Conservation (phyloP, 2,888 invertebrate species). For the Cataglyphis albicans region DNA sequence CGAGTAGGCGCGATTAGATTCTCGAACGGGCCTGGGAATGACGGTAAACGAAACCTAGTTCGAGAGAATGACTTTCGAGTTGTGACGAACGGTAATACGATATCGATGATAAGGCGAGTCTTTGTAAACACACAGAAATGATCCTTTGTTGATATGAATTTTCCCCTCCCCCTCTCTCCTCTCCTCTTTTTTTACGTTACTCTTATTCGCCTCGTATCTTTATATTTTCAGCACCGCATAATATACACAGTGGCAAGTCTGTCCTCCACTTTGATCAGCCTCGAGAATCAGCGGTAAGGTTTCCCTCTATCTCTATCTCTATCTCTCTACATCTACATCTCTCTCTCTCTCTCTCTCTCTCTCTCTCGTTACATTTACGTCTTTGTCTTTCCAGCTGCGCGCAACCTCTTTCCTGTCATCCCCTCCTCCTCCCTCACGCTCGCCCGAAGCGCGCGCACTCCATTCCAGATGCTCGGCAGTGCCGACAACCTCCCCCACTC, state of each 20-base stretch:
- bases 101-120: background rate
- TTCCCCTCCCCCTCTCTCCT: background rate
- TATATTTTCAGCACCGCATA: conserved; percentile 5
- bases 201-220: background rate
- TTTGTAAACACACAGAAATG: conserved; percentile 17
- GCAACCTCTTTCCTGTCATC: conserved; percentile 64
- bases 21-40: background rate
- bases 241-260: conserved; percentile 26
- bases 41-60: background rate
- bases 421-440: conserved; percentile 56
- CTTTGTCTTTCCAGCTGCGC: conserved; percentile 56
- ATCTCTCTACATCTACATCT: background rate
- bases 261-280: conserved; percentile 59
- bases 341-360: background rate
- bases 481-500: conserved; percentile 71
- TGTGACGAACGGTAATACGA: background rate
- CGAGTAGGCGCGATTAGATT: conserved; percentile 23
- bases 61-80: background rate
- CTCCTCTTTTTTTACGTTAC: too few relatives aligned
- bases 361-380: conserved; percentile 42
- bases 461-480: conserved; percentile 78
- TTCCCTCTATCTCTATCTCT: conserved; percentile 57
- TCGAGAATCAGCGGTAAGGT: conserved; percentile 67
- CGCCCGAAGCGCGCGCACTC: conserved; percentile 67
- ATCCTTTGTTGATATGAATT: background rate